Evolutionary conservation across 2,888 invertebrate species (phyloP).

Genomic region (Ornithoptera priamus): DNA sequence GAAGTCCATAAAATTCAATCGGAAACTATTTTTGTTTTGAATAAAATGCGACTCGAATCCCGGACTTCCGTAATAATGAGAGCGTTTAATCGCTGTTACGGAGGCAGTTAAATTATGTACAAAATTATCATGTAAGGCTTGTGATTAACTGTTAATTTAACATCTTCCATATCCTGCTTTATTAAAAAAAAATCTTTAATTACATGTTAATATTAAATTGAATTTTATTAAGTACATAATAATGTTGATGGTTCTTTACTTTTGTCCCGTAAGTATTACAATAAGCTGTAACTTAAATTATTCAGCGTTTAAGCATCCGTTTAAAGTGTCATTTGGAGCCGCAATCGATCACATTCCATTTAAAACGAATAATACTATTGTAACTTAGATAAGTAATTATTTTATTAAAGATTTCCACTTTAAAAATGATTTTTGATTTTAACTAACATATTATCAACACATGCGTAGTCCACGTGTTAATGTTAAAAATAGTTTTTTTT

Average conservation of each 20-base stretch:
- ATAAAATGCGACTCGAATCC: neutral
- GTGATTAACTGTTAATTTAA: neutral
- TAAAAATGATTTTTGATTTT: conserved; percentile 16
- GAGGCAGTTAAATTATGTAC: no score
- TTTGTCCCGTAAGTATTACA: neutral
- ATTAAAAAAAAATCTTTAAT: neutral
- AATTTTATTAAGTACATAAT: neutral
- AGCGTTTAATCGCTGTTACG: no score
- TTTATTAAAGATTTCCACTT: conserved; percentile 21
- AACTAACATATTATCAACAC: neutral
- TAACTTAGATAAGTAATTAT: conserved; percentile 27
- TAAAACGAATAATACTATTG: conserved; percentile 19
- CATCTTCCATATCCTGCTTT: neutral
- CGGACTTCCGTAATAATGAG: no score
- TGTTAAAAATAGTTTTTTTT: no score
- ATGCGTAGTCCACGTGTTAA: no score
- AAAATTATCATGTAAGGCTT: neutral
- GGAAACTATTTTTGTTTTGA: neutral
- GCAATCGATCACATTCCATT: conserved; percentile 28
- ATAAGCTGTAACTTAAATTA: conserved; percentile 17
- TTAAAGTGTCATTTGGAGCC: conserved; percentile 17
- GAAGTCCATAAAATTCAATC: neutral
- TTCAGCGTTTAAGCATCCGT: conserved; percentile 19
- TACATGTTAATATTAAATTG: neutral
- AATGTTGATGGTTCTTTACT: neutral